Evolutionary conservation across 2,113 vertebrate species (phyloP).

Genomic region (Periophthalmodon schlosseri): DNA sequence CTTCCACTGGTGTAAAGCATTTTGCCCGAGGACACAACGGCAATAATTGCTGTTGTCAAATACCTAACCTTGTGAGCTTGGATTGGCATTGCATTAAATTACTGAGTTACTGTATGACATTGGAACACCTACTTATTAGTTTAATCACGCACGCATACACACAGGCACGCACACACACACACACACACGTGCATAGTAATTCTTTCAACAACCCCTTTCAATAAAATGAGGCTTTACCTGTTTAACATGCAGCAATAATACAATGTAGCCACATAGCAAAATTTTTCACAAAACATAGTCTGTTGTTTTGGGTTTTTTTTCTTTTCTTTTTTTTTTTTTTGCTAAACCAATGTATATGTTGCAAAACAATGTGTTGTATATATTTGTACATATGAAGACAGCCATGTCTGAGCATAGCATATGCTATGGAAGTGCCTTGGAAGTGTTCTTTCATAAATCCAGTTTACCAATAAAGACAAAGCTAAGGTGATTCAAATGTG

Average conservation of each 20-base stretch:
- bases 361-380: no score
- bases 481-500: no score
- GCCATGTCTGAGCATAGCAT: constrained; percentile 1
- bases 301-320: not conserved
- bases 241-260: not conserved
- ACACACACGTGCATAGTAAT: not conserved
- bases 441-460: not conserved
- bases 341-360: no score
- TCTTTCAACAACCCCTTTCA: not conserved
- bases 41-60: not conserved
- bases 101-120: not conserved
- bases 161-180: no score
- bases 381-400: not conserved
- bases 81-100: not conserved
- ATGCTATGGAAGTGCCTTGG: no score
- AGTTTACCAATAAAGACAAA: not conserved
- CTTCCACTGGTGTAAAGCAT: no score
- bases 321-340: no score
- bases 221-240: not conserved
- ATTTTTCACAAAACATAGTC: no score
- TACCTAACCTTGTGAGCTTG: not conserved
- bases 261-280: not conserved
- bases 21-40: not conserved
- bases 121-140: not conserved
- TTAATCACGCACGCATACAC: not conserved